Evolutionary conservation across 1,140 invertebrate species (phyloP).

Genomic region (Drosophila burlai): DNA sequence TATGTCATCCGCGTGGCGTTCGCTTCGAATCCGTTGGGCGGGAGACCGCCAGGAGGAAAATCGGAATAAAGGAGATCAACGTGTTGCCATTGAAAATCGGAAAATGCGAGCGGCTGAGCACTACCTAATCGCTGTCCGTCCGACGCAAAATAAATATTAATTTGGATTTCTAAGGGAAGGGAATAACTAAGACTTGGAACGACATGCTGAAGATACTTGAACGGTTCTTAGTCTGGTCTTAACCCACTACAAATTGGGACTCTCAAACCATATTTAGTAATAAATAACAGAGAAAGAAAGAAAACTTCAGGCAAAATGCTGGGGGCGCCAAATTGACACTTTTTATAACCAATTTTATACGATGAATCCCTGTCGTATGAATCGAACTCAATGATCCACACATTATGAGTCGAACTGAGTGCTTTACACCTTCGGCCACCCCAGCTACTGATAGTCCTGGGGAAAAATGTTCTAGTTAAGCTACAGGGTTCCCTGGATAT

Average conservation of each 20-base stretch:
- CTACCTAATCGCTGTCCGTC: no score
- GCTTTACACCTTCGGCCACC: background rate
- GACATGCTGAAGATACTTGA: no score
- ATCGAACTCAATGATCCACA: no score
- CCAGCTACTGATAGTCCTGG: background rate
- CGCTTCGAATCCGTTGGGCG: conserved; percentile 23
- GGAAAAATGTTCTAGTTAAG: background rate
- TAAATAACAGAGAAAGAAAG: background rate
- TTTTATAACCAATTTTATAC: no score
- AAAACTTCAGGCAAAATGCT: background rate
- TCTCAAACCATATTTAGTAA: background rate
- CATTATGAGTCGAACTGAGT: background rate
- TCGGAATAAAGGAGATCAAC: conserved; percentile 44
- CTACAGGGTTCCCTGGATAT: background rate
- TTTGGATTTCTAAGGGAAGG: no score
- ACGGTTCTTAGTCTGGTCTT: no score
- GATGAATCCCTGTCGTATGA: no score
- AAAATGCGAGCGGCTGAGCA: background rate
- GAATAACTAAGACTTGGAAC: no score
- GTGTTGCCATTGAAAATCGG: conserved; percentile 46
- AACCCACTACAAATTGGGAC: no score
- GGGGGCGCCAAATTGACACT: background rate
- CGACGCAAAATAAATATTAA: no score
- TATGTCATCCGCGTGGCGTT: conserved; percentile 66
- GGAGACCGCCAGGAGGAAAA: conserved; percentile 44